These are phyloP conservation scores for Pterophyllum scalare DNA, from an alignment of 2,113 vertebrate genomes.

Conservation along the genomic window DNA sequence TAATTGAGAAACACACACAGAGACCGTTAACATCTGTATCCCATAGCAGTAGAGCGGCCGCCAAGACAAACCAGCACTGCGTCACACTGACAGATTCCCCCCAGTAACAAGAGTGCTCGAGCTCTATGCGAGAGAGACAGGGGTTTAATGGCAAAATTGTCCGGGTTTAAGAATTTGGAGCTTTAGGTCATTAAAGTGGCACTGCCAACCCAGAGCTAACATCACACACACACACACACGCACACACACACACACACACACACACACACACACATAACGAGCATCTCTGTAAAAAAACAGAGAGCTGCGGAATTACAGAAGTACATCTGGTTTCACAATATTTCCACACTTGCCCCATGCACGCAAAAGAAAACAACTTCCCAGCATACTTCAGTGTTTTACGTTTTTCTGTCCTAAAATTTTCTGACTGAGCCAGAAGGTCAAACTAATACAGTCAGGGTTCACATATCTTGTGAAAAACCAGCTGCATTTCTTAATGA, in stretches of 20 bases:
- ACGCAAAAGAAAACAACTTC: slow-evolving; percentile 76
- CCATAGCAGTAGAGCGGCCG: slow-evolving; percentile 70
- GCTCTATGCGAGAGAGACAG: slow-evolving; percentile 49
- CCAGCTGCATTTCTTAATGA: slow-evolving; percentile 6
- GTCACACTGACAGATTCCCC: slow-evolving; percentile 73
- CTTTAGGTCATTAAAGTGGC: slow-evolving; percentile 55
- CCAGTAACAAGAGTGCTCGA: slow-evolving; percentile 64
- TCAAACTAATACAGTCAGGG: slow-evolving; percentile 81
- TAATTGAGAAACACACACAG: slow-evolving; percentile 83
- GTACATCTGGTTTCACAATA: slow-evolving; percentile 76
- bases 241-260: no score
- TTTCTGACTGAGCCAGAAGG: slow-evolving; percentile 69
- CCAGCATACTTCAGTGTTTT: slow-evolving; percentile 81
- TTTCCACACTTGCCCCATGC: slow-evolving; percentile 70
- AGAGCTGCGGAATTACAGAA: slow-evolving; percentile 16
- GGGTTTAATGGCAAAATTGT: slow-evolving; percentile 58
- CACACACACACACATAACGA: background rate
- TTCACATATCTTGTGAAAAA: slow-evolving; percentile 26
- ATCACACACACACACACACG: slow-evolving; percentile 4
- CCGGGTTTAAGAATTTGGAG: slow-evolving; percentile 8
- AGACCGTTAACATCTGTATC: slow-evolving; percentile 81
- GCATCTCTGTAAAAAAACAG: slow-evolving; percentile 35
- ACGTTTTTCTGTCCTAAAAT: slow-evolving; percentile 69
- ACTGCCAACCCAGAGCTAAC: slow-evolving; percentile 55
- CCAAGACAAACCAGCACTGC: slow-evolving; percentile 81